Evolutionary conservation across 37 sponge, comb jelly and placozoan species (phyloP), one percentile per base, ranked within the genome.

Genomic region (Ephydatia muelleri): DNA sequence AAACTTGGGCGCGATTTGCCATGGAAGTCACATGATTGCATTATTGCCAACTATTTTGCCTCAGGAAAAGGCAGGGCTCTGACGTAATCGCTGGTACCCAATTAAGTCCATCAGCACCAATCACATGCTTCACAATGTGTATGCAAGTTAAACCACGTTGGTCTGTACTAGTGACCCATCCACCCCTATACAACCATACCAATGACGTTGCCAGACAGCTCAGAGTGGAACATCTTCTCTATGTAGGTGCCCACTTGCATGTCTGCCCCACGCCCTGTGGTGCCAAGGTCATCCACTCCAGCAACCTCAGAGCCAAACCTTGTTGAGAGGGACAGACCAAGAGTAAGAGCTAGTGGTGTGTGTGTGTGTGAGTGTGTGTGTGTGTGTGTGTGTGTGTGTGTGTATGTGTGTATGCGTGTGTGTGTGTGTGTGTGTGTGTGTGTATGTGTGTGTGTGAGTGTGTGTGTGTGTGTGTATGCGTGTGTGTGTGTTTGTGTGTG

Each of bases 161-260:
- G n/a, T 6, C 43, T 43, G 43, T 43, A 43, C 43, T 8, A 29
- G 5, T 26, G 70, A 29, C 5, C 70, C 4, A 9, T 5, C 47
- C 26, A 39, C 57, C 27, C 39, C 9, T 25, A 8, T 9, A 69
- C 9, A 69, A 43, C 3, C 89, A 49, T 22, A 92, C 93, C 95
- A 49, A 98, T 98, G 65, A 98, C 96, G 72, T 98, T 98, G 19
- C 98, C 98, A 27, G 92, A 91, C 38, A 98, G 82, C 76, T 98
- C 98, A 0, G 98, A 98, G 28, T 73, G 67, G 85, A 98, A 98
- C 93, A 95, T 93, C 72, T 92, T 92, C 85, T 98, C 98, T 65
- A 98, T 83, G 68, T 98, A 98, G 5, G 98, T 98, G 28, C 98
- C 98, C 49, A 98, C 85, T 87, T 98, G 94, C 98, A 98, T 98